phyloP scores from a whole-genome alignment of 2,888 invertebrate species.

The Drosophila imparisetae region DNA sequence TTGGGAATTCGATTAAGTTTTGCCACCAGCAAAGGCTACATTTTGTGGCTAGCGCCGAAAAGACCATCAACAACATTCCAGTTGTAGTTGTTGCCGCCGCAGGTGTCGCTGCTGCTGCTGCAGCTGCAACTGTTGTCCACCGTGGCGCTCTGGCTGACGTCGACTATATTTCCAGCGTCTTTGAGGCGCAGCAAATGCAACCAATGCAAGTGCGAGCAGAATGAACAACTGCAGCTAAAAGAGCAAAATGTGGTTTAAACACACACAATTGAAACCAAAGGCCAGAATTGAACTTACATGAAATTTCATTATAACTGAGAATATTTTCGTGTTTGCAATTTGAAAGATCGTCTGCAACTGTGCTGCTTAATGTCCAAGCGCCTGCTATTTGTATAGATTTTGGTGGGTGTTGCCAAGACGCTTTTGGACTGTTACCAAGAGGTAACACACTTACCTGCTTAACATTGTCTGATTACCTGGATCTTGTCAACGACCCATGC shows the following conservation, averaged over 20 bases:
- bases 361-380: not conserved
- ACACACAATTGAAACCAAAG: not conserved
- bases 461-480: not conserved
- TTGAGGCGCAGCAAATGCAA: not conserved
- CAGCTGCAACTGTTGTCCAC: not conserved
- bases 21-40: conserved; percentile 11
- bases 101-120: conserved; percentile 7
- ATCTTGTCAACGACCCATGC: too few relatives aligned
- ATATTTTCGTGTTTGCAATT: not conserved
- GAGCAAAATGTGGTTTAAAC: not conserved
- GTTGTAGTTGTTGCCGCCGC: conserved; percentile 4
- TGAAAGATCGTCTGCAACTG: conserved; percentile 27
- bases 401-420: not conserved
- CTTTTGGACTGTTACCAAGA: not conserved
- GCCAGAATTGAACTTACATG: conserved; percentile 21
- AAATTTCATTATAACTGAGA: conserved; percentile 43
- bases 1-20: not conserved
- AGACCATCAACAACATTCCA: conserved; percentile 14
- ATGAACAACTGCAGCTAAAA: not conserved
- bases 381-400: conserved; percentile 44
- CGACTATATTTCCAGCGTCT: not conserved
- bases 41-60: not conserved
- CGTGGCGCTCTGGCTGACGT: not conserved
- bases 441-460: conserved; percentile 13
- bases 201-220: conserved; percentile 1